Evolutionary conservation across 2,113 vertebrate species (phyloP).

Genomic region (Megaleporinus macrocephalus): DNA sequence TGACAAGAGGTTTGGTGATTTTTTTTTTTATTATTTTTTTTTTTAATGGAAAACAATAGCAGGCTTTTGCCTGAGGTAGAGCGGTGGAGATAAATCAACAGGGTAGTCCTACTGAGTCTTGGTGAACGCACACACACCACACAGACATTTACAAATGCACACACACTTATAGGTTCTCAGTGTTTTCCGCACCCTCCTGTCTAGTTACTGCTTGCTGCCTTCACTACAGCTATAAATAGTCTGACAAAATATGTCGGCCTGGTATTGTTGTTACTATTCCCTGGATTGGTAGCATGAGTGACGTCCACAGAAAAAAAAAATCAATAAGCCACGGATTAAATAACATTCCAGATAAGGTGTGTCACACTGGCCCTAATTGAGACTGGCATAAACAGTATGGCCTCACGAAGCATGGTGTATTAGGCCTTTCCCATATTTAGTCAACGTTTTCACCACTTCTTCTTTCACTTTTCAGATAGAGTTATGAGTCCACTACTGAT

Average conservation of each 20-base stretch:
- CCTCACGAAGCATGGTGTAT: background rate
- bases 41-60: background rate
- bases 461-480: background rate
- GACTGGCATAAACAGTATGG: background rate
- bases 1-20: background rate
- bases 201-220: slow-evolving; percentile 16
- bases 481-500: slow-evolving; percentile 17
- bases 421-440: background rate
- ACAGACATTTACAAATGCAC: slow-evolving; percentile 3
- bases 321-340: background rate
- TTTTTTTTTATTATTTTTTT: background rate
- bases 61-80: slow-evolving; percentile 13
- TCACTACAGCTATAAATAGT: slow-evolving; percentile 35
- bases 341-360: slow-evolving; percentile 4
- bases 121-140: background rate
- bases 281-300: background rate
- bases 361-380: background rate
- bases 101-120: slow-evolving; percentile 9
- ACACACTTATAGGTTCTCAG: background rate
- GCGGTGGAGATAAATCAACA: slow-evolving; percentile 32
- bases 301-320: background rate
- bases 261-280: slow-evolving; percentile 10
- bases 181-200: slow-evolving; percentile 17
- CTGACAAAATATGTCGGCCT: slow-evolving; percentile 11
- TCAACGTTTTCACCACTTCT: slow-evolving; percentile 19